These are phyloP conservation scores for Microcebus lehilahytsara DNA, from an alignment of 2,113 vertebrate species.

Conservation along the genomic window DNA sequence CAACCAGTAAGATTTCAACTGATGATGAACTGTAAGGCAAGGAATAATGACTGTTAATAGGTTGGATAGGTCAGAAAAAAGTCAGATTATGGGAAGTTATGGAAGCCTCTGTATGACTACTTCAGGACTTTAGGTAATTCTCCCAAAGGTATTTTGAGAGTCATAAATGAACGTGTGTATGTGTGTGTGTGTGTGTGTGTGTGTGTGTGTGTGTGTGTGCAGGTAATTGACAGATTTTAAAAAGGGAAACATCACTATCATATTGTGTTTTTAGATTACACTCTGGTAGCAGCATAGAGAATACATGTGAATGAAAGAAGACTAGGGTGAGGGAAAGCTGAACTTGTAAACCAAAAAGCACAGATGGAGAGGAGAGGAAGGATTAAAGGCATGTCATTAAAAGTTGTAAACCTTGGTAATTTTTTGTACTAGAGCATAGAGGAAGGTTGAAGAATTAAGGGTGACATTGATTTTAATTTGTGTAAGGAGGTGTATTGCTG, in stretches of 20 bases:
- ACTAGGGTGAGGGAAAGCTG: not conserved
- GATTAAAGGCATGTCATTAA: not conserved
- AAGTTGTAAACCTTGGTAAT: not conserved
- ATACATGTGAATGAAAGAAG: not conserved
- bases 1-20: not conserved
- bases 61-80: not conserved
- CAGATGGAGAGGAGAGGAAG: not conserved
- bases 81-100: not conserved
- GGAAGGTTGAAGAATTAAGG: not conserved
- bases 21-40: not conserved
- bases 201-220: fast-evolving
- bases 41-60: not conserved
- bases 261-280: not conserved
- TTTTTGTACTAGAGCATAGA: not conserved
- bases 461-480: constrained; percentile 21
- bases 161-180: not conserved
- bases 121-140: not conserved
- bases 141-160: not conserved
- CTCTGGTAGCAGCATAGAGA: not conserved
- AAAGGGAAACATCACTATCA: not conserved
- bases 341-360: not conserved
- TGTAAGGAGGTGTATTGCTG: not conserved
- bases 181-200: too few relatives aligned
- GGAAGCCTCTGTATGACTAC: not conserved
- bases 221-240: not conserved